Conservation (phyloP, 2,113 vertebrate species). For the Mystacornis crossleyi region DNA sequence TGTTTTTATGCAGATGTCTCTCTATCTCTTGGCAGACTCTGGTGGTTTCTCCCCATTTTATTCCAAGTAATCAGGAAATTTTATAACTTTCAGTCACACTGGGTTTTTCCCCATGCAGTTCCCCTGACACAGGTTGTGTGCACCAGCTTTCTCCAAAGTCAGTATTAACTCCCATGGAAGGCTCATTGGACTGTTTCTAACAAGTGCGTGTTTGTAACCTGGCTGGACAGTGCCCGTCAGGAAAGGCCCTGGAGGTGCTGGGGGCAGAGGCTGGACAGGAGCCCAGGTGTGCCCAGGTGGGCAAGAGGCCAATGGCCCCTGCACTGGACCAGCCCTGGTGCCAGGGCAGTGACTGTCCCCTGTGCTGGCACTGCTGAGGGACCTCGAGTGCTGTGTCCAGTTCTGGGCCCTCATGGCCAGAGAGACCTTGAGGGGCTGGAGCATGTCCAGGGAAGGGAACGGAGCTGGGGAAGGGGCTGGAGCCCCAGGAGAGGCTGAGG, state of each 20-base stretch:
- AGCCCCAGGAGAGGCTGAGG: background rate
- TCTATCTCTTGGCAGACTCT: background rate
- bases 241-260: background rate
- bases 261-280: background rate
- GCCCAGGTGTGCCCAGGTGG: background rate
- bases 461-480: background rate
- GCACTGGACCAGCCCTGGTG: background rate
- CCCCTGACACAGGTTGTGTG: too few relatives aligned
- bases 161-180: fast-evolving
- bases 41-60: background rate
- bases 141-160: background rate
- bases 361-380: background rate
- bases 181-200: background rate
- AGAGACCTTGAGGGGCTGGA: background rate
- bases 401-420: background rate
- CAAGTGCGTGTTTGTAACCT: background rate
- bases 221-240: fast-evolving
- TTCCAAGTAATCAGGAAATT: background rate
- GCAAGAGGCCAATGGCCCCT: background rate
- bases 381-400: background rate
- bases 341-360: background rate
- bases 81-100: background rate
- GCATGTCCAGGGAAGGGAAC: background rate
- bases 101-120: background rate
- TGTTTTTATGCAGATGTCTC: background rate